Base-by-base conservation (phyloP, 2,888 invertebrate species). In the Synanthedon vespiformis region DNA sequence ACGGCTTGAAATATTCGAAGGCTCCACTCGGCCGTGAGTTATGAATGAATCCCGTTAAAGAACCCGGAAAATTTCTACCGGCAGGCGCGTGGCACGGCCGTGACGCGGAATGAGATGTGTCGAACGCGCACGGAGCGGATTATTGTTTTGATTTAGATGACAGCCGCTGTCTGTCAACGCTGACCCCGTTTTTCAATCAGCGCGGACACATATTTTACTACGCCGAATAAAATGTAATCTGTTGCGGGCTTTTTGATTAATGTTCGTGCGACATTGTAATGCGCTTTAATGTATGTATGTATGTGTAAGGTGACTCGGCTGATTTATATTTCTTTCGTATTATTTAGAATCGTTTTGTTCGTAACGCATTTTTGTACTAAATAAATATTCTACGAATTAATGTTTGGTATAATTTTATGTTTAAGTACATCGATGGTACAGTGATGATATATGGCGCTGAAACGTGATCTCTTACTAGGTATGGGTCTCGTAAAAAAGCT, bases 21-120 rank as follows among this genome's bases (percentile, higher is more conserved):
- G 80, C 78, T 82, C 80, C 82, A 79, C 80, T 86, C 85, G 80
- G 60, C 83, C 84, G 83, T 83, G 81, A 85, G 85, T 87, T 87
- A 87, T 87, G 87, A 85, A 87, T 84, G 86, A 84, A 84, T 81
- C 84, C 82, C 80, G 85, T 77, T 81, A 84, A 85, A 86, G 82
- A 85, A 80, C 79, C 85, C 82, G 84, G 85, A 87, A 85, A 86
- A 86, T 85, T 86, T 82, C 75, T 76, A 81, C 77, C 84, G 75
- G 76, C 73, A 70, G 65, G 70, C 34, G 67, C 68, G 65, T 14
- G 44, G 44, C 64, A 60, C 68, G 64, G 66, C 62, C 64, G 61
- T 65, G 69, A 67, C 70, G 69, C 61, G 68, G 67, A 61, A 65
- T 54, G 60, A 61, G 55, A 53, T 49, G 62, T 63, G 53, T 51